Evolutionary conservation across 30 jellyfish, hydroid and myxozoan species (phyloP).

Genomic region (Calvadosia cruxmelitensis): DNA sequence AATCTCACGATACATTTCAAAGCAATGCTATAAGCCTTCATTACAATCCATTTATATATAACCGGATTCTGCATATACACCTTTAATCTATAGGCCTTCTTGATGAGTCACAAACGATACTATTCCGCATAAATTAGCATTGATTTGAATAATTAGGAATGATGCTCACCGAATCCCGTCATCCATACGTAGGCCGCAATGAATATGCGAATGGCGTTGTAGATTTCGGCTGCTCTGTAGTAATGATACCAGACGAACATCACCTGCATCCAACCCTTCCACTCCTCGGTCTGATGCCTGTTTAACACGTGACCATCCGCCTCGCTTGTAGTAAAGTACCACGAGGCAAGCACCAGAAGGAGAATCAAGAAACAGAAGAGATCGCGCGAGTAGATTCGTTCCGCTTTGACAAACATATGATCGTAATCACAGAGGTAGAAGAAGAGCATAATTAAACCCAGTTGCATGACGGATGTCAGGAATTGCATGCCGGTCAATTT

Average conservation of each 20-base stretch:
- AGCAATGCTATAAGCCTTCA: too few relatives aligned
- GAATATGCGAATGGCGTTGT: constrained; percentile 69
- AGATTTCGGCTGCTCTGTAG: constrained; percentile 85
- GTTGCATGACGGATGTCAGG: constrained; percentile 26
- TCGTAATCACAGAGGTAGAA: constrained; percentile 75
- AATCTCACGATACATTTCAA: too few relatives aligned
- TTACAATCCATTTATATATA: too few relatives aligned
- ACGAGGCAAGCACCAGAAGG: constrained; percentile 33
- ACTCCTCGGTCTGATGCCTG: constrained; percentile 95
- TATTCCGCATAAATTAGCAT: too few relatives aligned
- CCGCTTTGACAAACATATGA: constrained; percentile 75
- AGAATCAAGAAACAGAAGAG: constrained; percentile 35
- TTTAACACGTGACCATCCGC: constrained; percentile 46
- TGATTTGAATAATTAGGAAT: not conserved
- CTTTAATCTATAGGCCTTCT: too few relatives aligned
- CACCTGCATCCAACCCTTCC: constrained; percentile 99
- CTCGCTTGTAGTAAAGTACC: constrained; percentile 15
- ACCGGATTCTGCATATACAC: too few relatives aligned
- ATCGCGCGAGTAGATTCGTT: constrained; percentile 79
- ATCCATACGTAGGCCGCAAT: constrained; percentile 96
- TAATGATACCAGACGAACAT: constrained; percentile 99
- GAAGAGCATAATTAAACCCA: constrained; percentile 68
- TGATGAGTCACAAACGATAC: too few relatives aligned
- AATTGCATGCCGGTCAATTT: constrained; percentile 9
- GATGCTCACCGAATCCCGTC: constrained; percentile 90